Evolutionary conservation across 2,797 vertebrate genomes (phyloP).

Genomic region (Amniataba percoides): DNA sequence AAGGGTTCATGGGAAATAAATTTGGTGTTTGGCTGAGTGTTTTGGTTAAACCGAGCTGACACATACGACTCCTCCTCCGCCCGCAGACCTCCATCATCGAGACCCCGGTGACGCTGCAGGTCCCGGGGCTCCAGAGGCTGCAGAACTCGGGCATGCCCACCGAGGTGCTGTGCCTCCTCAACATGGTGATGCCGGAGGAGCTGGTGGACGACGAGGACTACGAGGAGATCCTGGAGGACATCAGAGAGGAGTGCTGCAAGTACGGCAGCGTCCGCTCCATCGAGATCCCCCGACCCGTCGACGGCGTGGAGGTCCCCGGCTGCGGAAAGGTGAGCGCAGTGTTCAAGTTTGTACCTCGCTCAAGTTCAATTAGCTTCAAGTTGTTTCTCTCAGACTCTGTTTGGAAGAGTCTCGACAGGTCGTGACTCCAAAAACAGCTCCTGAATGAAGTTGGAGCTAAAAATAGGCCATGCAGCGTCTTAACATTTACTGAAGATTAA

Average conservation of each 20-base stretch:
- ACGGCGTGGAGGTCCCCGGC: constrained; percentile 86
- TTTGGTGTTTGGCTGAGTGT: background rate
- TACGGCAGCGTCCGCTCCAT: constrained; percentile 85
- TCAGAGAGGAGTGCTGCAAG: constrained; percentile 87
- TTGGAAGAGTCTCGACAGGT: too few relatives aligned
- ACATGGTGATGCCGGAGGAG: constrained; percentile 88
- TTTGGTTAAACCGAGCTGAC: too few relatives aligned
- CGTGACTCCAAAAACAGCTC: background rate
- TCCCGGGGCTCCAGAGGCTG: constrained; percentile 83
- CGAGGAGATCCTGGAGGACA: constrained; percentile 88
- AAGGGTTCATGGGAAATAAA: constrained; percentile 11
- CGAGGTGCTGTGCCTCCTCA: constrained; percentile 86
- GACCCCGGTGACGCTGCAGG: constrained; percentile 84
- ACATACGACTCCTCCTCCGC: background rate
- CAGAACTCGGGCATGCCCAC: constrained; percentile 83
- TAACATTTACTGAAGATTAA: background rate
- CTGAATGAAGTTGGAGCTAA: background rate
- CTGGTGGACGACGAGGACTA: constrained; percentile 87
- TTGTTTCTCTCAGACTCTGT: background rate
- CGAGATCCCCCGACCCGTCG: constrained; percentile 84
- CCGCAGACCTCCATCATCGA: constrained; percentile 79
- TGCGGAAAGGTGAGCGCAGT: constrained; percentile 82
- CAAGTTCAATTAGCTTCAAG: too few relatives aligned
- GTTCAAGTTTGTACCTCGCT: background rate
- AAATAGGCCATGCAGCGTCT: background rate